These are phyloP conservation scores for Eudyptes chrysolophus DNA, from an alignment of 2,113 vertebrate species.

Conservation along the genomic window DNA sequence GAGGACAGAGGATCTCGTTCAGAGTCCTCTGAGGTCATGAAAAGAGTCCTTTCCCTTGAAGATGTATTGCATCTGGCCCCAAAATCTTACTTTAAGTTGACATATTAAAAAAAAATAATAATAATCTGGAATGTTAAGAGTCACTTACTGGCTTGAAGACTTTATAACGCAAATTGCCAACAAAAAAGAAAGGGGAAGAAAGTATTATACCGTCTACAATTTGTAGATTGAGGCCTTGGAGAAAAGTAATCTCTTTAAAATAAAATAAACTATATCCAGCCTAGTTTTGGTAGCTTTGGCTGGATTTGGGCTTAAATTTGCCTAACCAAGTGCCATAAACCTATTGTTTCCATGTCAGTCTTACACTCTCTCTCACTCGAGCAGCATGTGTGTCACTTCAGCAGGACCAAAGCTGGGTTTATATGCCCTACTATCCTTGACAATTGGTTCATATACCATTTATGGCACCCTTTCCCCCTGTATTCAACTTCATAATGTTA, in stretches of 20 bases:
- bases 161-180: neutral
- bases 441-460: neutral
- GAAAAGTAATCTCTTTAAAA: neutral
- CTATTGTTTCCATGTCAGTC: neutral
- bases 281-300: neutral
- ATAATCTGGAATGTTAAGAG: neutral
- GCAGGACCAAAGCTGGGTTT: neutral
- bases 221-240: neutral
- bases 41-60: neutral
- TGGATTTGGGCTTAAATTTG: neutral
- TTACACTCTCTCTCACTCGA: neutral
- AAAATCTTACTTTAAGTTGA: neutral
- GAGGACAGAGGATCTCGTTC: neutral
- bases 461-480: neutral
- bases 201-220: neutral
- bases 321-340: neutral
- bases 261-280: neutral
- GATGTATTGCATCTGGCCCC: neutral
- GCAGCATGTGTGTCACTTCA: neutral
- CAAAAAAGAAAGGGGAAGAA: neutral
- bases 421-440: rapidly evolving
- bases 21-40: neutral
- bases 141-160: neutral
- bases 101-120: too few relatives aligned
- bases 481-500: too few relatives aligned